A percentile compares a stretch with the other conserved stretches of the same genome.
Evolutionary conservation across 2,888 invertebrate genomes (phyloP).

Genomic region (Latrodectus hesperus): DNA sequence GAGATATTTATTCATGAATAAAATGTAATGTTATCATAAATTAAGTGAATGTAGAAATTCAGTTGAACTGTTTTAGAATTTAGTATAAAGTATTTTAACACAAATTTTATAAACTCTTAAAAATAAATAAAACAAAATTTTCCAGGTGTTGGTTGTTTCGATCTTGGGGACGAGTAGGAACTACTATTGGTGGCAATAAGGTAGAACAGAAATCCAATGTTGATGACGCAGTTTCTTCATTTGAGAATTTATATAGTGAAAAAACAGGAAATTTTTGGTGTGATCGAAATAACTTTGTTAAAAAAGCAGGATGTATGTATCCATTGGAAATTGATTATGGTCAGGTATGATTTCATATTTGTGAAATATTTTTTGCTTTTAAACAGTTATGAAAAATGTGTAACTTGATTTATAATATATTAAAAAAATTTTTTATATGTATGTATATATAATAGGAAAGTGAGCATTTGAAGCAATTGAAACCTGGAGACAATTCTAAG

Average conservation of each 20-base stretch:
- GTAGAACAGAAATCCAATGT: conserved; percentile 77
- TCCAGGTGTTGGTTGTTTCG: conserved; percentile 85
- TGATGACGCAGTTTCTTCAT: conserved; percentile 80
- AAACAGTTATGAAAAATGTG: not conserved
- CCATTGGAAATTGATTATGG: conserved; percentile 94
- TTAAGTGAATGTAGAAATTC: too few species aligned
- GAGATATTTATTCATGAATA: too few species aligned
- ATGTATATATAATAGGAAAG: conserved; percentile 22
- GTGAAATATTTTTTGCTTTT: not conserved
- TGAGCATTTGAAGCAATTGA: conserved; percentile 20
- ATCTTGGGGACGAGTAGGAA: conserved; percentile 97
- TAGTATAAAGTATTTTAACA: too few species aligned
- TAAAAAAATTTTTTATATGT: not conserved
- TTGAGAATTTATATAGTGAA: conserved; percentile 82
- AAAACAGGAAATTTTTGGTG: conserved; percentile 90
- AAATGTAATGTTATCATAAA: too few species aligned
- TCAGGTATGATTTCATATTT: conserved; percentile 73
- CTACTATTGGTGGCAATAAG: conserved; percentile 87
- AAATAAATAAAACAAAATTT: not conserved
- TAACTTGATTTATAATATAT: not conserved
- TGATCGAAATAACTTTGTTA: conserved; percentile 81
- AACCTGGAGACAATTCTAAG: conserved; percentile 78
- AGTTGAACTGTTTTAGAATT: too few species aligned
- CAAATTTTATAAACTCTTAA: not conserved
- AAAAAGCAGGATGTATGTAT: conserved; percentile 84